phyloP scores from a whole-genome alignment of 2,888 invertebrate genomes.

The Poecilobothrus nobilitatus region DNA sequence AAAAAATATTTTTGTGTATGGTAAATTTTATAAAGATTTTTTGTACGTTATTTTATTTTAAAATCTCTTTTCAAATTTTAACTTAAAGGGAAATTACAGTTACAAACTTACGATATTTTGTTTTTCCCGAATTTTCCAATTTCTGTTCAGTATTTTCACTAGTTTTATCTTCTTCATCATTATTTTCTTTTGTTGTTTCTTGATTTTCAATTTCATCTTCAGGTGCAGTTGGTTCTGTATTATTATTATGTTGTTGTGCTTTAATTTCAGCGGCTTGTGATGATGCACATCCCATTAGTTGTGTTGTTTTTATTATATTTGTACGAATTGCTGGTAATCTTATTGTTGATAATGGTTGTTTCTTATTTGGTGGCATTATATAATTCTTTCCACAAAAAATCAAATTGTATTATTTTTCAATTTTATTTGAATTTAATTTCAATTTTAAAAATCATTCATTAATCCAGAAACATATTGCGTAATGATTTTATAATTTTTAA shows the following conservation, averaged over 20 bases:
- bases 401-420: background rate
- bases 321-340: background rate
- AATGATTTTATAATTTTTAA: too few species aligned
- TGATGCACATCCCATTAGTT: slow-evolving; percentile 29
- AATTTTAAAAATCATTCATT: too few species aligned
- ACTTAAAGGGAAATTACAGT: too few species aligned
- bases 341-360: background rate
- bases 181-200: background rate
- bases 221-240: background rate
- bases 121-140: background rate
- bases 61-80: too few species aligned
- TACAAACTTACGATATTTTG: slow-evolving; percentile 28
- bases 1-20: too few species aligned
- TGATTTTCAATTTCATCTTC: background rate
- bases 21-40: too few species aligned
- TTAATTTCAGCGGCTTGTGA: slow-evolving; percentile 21
- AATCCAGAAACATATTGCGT: too few species aligned
- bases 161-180: background rate
- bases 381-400: background rate
- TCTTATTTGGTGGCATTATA: background rate
- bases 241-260: background rate
- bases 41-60: too few species aligned
- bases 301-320: slow-evolving; percentile 10
- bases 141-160: background rate
- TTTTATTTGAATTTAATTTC: too few species aligned